Evolutionary conservation across 2,113 vertebrate genomes (phyloP).

Genomic region (Epinephelus fuscoguttatus): DNA sequence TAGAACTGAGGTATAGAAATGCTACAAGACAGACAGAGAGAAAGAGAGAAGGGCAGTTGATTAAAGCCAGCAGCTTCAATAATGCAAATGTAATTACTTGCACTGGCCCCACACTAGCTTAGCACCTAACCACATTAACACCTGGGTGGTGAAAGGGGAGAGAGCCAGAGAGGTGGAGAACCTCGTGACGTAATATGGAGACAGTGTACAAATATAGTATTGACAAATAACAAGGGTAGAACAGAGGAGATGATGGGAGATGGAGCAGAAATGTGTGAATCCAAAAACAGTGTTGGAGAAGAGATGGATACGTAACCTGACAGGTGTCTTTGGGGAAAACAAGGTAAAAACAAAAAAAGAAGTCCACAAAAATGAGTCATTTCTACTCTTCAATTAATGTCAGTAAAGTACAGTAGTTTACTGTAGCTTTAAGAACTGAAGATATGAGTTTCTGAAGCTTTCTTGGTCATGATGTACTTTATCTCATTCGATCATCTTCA

Average conservation of each 20-base stretch:
- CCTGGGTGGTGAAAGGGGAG: neutral
- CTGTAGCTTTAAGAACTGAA: too few species aligned
- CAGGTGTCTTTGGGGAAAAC: neutral
- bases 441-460: too few species aligned
- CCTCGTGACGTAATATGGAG: neutral
- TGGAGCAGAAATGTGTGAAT: neutral
- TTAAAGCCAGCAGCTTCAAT: slow-evolving; percentile 82
- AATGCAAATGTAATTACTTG: slow-evolving; percentile 86
- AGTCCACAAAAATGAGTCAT: too few species aligned
- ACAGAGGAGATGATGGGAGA: neutral
- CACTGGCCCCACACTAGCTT: slow-evolving; percentile 70
- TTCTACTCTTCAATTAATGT: too few species aligned
- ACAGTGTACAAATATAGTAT: slow-evolving; percentile 6
- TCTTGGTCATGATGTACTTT: too few species aligned
- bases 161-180: slow-evolving; percentile 1
- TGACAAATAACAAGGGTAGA: neutral
- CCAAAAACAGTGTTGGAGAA: neutral
- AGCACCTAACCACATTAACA: slow-evolving; percentile 73
- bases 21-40: neutral
- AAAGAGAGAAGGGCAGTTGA: slow-evolving; percentile 61
- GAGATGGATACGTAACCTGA: neutral
- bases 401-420: too few species aligned
- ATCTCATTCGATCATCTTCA: too few species aligned
- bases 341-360: too few species aligned
- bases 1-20: neutral